Base-by-base conservation (phyloP, 1,140 invertebrate genomes). In the Melitaea cinxia region DNA sequence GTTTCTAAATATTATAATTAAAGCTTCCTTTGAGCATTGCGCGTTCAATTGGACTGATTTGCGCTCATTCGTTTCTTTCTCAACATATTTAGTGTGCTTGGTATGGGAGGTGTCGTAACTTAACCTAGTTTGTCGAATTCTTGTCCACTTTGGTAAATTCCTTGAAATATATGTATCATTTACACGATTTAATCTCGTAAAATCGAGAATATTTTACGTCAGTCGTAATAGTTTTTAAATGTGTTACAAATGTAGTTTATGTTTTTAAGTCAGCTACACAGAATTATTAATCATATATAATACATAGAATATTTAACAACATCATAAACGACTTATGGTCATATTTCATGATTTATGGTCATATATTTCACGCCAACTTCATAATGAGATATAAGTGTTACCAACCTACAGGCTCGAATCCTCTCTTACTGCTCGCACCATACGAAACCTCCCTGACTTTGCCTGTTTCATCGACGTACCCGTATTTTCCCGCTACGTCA, bases 401-500 rank as follows among this genome's bases (percentile, higher is more conserved):
- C 70, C 60, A 64, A 92, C 90, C 91, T 90, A 89, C 78, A 5
- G 95, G 95, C 75, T 95, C 94, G 78, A 96, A 97, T 23, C 96
- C 96, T 47, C 94, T 82, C 63, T 92, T 89, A 9, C 93, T 94
- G 56, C 93, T 94, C 2, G 96, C 96, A n/a, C 95, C 95, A 74
- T 97, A 97, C 60, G 96, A 95, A 4, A 95, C 92, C 77, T 95
- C 94, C 6, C 93, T 92, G 0, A 94, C 65, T 73, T 93, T 93
- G 12, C 96, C 96, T 12, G 91, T 89, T 70, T 96, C 96, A 70
- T 97, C 96, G 0, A 96, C 93, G 82, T 97, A 97, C 15, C 95
- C 94, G 76, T 96, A 95, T 81, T 96, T 96, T 47, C 96, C 96
- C 35, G 94, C 95, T 2, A 97, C 95, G 75, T 96, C 95, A 0